Base-by-base conservation (phyloP, 2,888 invertebrate genomes). In the Mesorhabditis belari region DNA sequence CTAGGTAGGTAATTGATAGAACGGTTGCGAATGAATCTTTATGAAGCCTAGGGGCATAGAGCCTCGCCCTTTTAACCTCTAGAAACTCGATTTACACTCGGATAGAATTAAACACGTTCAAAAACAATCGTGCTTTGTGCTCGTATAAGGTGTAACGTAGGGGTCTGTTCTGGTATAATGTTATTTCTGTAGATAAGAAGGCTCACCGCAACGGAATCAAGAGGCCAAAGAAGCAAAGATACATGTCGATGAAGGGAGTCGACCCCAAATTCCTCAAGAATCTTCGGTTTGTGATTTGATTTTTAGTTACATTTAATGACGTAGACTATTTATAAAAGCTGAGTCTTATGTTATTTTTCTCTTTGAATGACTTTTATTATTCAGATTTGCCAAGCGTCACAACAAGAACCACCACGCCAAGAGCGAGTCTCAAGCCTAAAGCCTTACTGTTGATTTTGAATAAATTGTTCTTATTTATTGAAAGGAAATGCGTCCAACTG, bases 131-230 rank as follows among this genome's bases (percentile, higher is more conserved):
- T 9, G 9, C 17, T 19, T 52, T 52, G 12, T n/a, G 9, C 12
- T 12, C 9, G 12, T n/a, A 19, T 17, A 52, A 9, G 17, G 52
- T 17, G 12, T n/a, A 9, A 44, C 9, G 44, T 44, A n/a, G n/a
- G 12, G 12, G 12, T n/a, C 5, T 54, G 54, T 54, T 26, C 27
- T 23, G 27, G 9, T 12, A 17, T 53, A 58, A 57, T 64, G 85
- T 60, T 76, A 70, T 50, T 75, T 65, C 77, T 81, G 67, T 84
- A 92, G 92, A 90, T 85, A 88, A 90, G 70, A 96, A 96, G 85
- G 92, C 91, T 71, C 96, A 96, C 83, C 88, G 96, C 75, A 98
- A 98, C 88, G 94, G 94, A 70, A 96, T 98, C 82, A 89, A 91
- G 83, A 90, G 89, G 82, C 95, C 95, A 52, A 90, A 87, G 82